Conservation (phyloP, 2,797 vertebrate species). For the Semotilus atromaculatus region DNA sequence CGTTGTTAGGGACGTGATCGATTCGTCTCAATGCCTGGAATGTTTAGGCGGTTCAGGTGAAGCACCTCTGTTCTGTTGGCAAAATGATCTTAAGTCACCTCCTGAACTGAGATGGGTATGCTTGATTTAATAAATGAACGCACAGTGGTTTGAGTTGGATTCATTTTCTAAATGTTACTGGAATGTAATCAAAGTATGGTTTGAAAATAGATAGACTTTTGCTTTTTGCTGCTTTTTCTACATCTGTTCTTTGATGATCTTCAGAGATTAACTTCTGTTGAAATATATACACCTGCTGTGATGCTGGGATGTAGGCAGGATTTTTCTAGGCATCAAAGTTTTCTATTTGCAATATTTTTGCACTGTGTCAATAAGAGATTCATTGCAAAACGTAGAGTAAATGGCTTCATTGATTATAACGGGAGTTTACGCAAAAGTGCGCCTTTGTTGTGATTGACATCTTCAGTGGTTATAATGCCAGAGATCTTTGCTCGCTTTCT, state of each 20-base stretch:
- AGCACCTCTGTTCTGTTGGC: conserved; percentile 3
- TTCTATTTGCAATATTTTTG: neutral
- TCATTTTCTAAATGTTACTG: conserved; percentile 55
- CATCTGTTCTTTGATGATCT: conserved; percentile 50
- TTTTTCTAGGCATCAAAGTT: neutral
- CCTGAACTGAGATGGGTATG: neutral
- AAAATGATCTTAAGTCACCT: neutral
- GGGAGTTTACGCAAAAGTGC: neutral
- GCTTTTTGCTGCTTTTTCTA: conserved; percentile 58
- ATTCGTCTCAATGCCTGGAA: neutral
- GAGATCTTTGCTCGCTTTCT: neutral
- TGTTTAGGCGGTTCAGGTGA: neutral
- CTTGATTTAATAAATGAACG: conserved; percentile 60
- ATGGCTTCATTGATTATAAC: neutral
- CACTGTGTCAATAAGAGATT: neutral
- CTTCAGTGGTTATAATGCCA: too few relatives aligned
- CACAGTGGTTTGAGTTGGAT: conserved; percentile 57
- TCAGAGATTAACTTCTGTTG: conserved; percentile 45
- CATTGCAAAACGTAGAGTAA: neutral
- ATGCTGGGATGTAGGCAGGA: conserved; percentile 19
- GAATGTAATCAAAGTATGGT: conserved; percentile 40
- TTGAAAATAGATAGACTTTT: conserved; percentile 64
- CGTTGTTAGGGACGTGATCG: conserved; percentile 17
- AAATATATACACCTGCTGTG: conserved; percentile 40
- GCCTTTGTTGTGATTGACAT: neutral